A percentile compares a stretch with the other conserved stretches of the same genome.
phyloP scores from a whole-genome alignment of 2,888 invertebrate genomes.

The Orchestes rusci region DNA sequence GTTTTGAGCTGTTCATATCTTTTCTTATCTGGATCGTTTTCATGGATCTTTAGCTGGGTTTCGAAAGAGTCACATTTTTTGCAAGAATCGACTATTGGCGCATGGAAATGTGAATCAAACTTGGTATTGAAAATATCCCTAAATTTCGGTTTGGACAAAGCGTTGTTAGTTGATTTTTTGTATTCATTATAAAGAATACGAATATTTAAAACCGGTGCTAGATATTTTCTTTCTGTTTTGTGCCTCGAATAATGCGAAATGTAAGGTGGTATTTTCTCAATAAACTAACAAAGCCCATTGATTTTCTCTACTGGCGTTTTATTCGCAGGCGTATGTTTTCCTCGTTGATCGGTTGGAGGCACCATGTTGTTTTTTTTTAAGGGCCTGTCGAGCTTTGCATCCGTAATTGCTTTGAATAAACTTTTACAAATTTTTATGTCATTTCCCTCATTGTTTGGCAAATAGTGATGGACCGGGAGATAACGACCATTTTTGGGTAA shows the following conservation, averaged over 20 bases:
- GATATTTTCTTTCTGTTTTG: constrained; percentile 5
- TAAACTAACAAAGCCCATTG: background rate
- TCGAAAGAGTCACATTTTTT: constrained; percentile 8
- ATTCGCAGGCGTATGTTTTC: constrained; percentile 1
- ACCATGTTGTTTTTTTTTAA: background rate
- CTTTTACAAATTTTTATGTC: constrained; percentile 2
- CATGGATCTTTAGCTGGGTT: constrained; percentile 1
- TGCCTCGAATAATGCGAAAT: constrained; percentile 1
- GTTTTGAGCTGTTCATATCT: background rate
- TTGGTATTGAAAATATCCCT: constrained; percentile 2
- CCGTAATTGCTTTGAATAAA: constrained; percentile 2
- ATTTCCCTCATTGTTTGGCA: background rate
- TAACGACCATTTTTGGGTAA: too few species aligned
- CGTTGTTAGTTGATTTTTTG: background rate
- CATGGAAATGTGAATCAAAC: constrained; percentile 26
- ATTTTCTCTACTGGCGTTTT: background rate
- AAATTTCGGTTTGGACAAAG: constrained; percentile 1
- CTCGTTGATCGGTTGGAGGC: background rate
- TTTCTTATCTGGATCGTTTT: constrained; percentile 1
- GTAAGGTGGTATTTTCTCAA: constrained; percentile 1
- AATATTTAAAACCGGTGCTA: background rate
- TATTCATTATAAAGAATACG: constrained; percentile 6
- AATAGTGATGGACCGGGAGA: too few species aligned
- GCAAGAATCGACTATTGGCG: constrained; percentile 6
- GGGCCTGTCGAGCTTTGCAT: background rate